Base-by-base conservation (phyloP, 2,113 vertebrate species). In the Lasiurus borealis region DNA sequence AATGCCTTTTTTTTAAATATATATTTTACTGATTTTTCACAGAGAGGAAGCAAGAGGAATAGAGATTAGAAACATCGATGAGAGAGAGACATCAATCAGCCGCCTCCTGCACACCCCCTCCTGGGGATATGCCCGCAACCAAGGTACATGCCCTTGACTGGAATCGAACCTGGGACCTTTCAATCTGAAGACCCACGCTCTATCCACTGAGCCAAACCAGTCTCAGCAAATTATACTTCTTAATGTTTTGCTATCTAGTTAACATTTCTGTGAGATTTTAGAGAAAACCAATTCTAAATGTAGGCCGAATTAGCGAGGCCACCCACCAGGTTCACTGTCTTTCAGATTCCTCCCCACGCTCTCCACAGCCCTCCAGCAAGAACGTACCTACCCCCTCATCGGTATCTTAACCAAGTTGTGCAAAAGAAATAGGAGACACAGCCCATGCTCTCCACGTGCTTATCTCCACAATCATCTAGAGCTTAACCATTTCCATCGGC, bases 261-360 rank as follows among this genome's bases (percentile, higher is more conserved):
- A 85, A 21, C 34, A 31, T 68, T 90, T 85, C 57, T 71, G 21
- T 76, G 50, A 94, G 52, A 36, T 93, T 72, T 85, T 50, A 46
- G 11, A 83, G 44, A 89, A 91, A 93, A 48, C 11, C 52, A 77
- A 25, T 13, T 48, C 75, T 66, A 62, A 82, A 72, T 85, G 34
- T 29, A 72, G 36, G 36, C 9, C 64, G 66, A 57, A 85, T 88
- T 36, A 62, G n/a, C 23, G 54, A 48, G 40, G n/a, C 78, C 34
- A 54, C 3, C 57, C 50, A 59, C 15, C n/a, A 57, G 44, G n/a
- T 31, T 88, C 57, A 44, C 50, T 64, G 57, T 21, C 21, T 12
- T 76, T 62, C 36, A 69, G 34, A 44, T 54, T 46, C 54, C 11
- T 84, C 48, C 46, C 68, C 73, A 71, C 18, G 25, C 50, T 8